phyloP scores from a whole-genome alignment of 1,140 invertebrate species.

The Lordiphosa mommai region DNA sequence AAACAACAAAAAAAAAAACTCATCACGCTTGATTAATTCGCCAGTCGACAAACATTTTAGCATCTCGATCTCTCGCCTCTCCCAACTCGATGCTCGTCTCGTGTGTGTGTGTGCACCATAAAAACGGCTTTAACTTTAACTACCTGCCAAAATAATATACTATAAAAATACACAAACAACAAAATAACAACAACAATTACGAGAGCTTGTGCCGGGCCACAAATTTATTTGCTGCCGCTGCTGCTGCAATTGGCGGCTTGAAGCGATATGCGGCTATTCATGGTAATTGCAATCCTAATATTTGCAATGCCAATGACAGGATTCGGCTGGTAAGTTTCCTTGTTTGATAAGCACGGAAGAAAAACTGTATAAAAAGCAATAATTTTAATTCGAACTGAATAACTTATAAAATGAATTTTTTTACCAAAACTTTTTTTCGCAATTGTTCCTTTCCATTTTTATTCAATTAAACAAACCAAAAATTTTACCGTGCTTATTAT shows the following conservation, averaged over 20 bases:
- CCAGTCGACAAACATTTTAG: constrained; percentile 50
- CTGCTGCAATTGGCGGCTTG: constrained; percentile 61
- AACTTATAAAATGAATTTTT: too few species aligned
- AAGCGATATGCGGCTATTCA: constrained; percentile 76
- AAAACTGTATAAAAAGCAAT: neutral
- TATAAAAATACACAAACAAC: constrained; percentile 1
- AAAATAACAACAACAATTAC: constrained; percentile 12
- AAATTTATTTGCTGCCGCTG: constrained; percentile 70
- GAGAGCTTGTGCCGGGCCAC: constrained; percentile 48
- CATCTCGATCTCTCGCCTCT: constrained; percentile 48
- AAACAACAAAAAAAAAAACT: constrained; percentile 18
- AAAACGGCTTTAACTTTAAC: constrained; percentile 55
- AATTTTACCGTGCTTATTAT: too few species aligned
- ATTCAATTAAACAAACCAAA: too few species aligned
- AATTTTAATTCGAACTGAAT: too few species aligned
- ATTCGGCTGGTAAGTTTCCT: constrained; percentile 69
- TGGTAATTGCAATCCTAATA: constrained; percentile 79
- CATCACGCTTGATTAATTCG: constrained; percentile 64
- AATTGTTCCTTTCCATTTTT: too few species aligned
- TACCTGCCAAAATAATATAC: constrained; percentile 48
- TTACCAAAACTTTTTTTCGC: too few species aligned
- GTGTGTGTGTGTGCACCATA: constrained; percentile 33
- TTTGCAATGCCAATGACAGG: constrained; percentile 79
- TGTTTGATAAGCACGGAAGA: too few species aligned
- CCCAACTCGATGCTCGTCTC: neutral